Evolutionary conservation across 2,888 invertebrate species (phyloP).

Genomic region (Eubasilissa splendida): DNA sequence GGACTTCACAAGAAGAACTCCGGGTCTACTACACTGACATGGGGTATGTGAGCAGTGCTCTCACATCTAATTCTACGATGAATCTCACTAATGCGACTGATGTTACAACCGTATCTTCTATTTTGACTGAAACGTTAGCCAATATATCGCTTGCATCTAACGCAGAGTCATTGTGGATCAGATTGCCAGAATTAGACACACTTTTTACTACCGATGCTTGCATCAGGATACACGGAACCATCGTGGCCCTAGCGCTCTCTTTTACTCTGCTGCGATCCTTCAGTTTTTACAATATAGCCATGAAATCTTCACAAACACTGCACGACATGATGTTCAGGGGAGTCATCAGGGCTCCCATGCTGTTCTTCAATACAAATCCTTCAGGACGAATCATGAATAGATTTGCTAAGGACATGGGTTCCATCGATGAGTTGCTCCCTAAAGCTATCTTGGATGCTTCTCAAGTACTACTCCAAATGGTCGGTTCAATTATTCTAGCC

Average conservation of each 20-base stretch:
- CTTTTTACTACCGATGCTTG: slow-evolving; percentile 62
- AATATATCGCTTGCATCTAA: background rate
- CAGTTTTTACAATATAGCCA: slow-evolving; percentile 71
- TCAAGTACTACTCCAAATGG: slow-evolving; percentile 69
- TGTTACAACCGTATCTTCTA: background rate
- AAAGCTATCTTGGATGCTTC: slow-evolving; percentile 79
- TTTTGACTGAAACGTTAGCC: background rate
- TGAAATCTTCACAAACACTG: slow-evolving; percentile 72
- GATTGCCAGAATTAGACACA: background rate
- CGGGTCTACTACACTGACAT: slow-evolving; percentile 25
- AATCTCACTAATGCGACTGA: background rate
- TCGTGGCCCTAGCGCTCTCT: slow-evolving; percentile 67
- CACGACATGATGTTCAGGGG: slow-evolving; percentile 74
- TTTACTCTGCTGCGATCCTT: slow-evolving; percentile 70
- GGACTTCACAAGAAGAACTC: slow-evolving; percentile 61
- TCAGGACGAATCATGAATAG: slow-evolving; percentile 83
- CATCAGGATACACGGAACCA: slow-evolving; percentile 69
- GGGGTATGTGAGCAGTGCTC: background rate
- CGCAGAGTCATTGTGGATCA: slow-evolving; percentile 8
- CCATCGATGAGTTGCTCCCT: slow-evolving; percentile 84
- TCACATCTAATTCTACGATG: slow-evolving; percentile 6
- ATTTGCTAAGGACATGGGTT: slow-evolving; percentile 90
- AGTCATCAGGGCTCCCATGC: slow-evolving; percentile 69
- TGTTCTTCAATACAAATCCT: slow-evolving; percentile 90
- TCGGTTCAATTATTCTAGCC: slow-evolving; percentile 76